Percentiles rank a stretch among this genome's conserved stretches.
phyloP scores from a whole-genome alignment of 2,797 vertebrate genomes.

The Loriculus beryllinus region DNA sequence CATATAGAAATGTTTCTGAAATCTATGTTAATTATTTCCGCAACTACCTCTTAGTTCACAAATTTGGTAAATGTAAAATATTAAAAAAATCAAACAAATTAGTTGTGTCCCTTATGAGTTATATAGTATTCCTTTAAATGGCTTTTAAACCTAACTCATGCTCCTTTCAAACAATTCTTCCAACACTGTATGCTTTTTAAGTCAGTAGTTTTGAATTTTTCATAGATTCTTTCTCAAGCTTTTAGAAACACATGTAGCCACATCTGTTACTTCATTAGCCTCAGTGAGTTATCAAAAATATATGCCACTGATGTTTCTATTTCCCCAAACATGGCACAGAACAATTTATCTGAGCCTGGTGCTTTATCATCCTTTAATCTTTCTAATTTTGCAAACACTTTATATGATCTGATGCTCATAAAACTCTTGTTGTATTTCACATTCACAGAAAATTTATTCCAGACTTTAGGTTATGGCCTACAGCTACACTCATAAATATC shows the following conservation, averaged over 20 bases:
- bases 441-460: conserved; percentile 64
- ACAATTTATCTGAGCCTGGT: conserved; percentile 24
- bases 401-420: conserved; percentile 53
- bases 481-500: conserved; percentile 64
- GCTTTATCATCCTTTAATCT: conserved; percentile 51
- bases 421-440: conserved; percentile 52
- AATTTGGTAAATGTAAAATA: not conserved
- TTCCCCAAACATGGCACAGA: not conserved
- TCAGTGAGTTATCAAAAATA: not conserved
- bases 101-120: not conserved
- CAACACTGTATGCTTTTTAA: not conserved
- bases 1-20: not conserved
- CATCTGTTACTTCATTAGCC: not conserved
- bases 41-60: not conserved
- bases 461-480: conserved; percentile 60
- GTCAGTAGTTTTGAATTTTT: not conserved
- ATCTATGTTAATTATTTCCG: not conserved
- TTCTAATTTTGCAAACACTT: conserved; percentile 58
- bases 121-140: not conserved
- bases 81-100: not conserved
- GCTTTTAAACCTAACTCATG: not conserved
- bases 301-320: not conserved
- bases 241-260: not conserved
- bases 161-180: not conserved
- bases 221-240: not conserved